A percentile compares a stretch with the other conserved stretches of the same genome.
phyloP scores from a whole-genome alignment of 1,140 invertebrate species.

The Pogonus chalceus region DNA sequence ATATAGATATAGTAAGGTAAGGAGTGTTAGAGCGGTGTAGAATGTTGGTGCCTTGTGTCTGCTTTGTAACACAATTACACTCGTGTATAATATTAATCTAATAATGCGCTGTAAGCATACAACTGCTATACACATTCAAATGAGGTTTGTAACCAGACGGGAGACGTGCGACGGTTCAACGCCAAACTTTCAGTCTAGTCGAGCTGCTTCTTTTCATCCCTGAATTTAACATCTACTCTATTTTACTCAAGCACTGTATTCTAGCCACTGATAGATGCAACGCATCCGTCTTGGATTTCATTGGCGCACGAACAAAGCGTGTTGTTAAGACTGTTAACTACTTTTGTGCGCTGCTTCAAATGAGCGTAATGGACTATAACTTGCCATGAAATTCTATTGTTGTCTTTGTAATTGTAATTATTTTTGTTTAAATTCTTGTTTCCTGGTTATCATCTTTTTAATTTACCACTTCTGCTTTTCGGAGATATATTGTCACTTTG shows the following conservation, averaged over 20 bases:
- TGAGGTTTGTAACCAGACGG: background rate
- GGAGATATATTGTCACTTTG: no score
- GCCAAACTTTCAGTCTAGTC: no score
- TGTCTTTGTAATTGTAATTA: no score
- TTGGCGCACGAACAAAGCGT: background rate
- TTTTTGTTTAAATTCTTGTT: no score
- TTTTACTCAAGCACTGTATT: background rate
- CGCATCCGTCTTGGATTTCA: background rate
- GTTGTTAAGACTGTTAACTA: background rate
- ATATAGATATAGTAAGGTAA: no score
- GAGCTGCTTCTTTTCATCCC: no score
- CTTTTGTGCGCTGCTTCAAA: background rate
- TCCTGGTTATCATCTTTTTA: no score
- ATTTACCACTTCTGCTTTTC: no score
- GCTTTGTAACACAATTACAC: slow-evolving; percentile 5
- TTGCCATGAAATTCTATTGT: no score
- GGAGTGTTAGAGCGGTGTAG: no score
- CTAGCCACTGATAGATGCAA: background rate
- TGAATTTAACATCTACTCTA: no score
- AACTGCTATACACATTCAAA: slow-evolving; percentile 5
- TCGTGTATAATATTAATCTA: slow-evolving; percentile 7
- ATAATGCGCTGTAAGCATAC: slow-evolving; percentile 3
- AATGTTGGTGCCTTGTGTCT: no score
- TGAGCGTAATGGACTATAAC: background rate
- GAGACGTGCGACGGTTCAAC: background rate